Evolutionary conservation across 2,888 invertebrate species (phyloP).

Genomic region (Deladenus siricidicola): DNA sequence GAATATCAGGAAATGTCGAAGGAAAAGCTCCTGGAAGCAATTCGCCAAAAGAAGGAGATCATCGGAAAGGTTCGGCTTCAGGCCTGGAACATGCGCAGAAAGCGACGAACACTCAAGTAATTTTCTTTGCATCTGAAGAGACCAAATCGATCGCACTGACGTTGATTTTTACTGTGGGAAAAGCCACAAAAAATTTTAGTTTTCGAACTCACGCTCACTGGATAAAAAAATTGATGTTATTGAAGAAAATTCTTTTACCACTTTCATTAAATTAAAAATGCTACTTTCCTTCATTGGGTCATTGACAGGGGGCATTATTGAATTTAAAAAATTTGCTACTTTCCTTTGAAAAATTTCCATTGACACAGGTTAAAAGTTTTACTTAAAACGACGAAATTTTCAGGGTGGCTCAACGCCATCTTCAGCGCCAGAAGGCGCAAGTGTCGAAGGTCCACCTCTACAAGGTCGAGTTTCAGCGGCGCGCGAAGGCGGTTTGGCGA

Average conservation of each 20-base stretch:
- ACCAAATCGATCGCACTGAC: too few relatives aligned
- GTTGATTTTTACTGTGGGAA: too few relatives aligned
- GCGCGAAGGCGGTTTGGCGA: conserved; percentile 55
- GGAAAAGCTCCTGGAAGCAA: conserved; percentile 48
- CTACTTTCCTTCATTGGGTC: too few relatives aligned
- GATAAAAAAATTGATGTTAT: too few relatives aligned
- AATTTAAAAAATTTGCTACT: too few relatives aligned
- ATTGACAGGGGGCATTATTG: too few relatives aligned
- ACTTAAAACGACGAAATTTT: background rate
- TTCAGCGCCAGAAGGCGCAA: conserved; percentile 54
- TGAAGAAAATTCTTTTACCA: too few relatives aligned
- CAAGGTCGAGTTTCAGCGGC: conserved; percentile 37
- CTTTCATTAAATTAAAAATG: too few relatives aligned
- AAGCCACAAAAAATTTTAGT: too few relatives aligned
- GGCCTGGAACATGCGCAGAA: conserved; percentile 51
- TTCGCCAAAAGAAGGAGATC: conserved; percentile 55
- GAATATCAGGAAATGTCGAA: conserved; percentile 26
- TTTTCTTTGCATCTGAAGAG: background rate
- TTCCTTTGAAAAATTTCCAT: too few relatives aligned
- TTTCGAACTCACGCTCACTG: too few relatives aligned
- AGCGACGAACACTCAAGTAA: conserved; percentile 17
- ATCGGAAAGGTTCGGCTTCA: conserved; percentile 53
- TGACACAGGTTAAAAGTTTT: too few relatives aligned
- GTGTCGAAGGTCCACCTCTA: conserved; percentile 54
- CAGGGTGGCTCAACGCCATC: conserved; percentile 53